Percentiles rank a stretch among this genome's conserved stretches.
Evolutionary conservation across 1,140 invertebrate species (phyloP).

Genomic region (Dufourea novaeangliae): DNA sequence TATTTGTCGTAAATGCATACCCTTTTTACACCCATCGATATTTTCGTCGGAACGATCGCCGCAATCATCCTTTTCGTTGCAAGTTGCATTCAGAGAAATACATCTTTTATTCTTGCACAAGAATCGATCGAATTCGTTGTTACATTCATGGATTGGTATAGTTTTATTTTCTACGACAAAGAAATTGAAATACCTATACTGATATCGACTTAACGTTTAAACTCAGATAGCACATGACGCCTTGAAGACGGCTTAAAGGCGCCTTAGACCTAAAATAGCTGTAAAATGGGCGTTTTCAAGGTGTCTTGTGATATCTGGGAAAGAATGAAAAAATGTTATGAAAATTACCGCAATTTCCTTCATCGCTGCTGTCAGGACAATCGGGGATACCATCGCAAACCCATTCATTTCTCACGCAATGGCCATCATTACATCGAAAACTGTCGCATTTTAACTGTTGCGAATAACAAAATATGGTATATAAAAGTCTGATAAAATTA

Average conservation of each 20-base stretch:
- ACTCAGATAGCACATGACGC: too few relatives aligned
- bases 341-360: constrained; percentile 84
- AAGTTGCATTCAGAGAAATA: constrained; percentile 84
- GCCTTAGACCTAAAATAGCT: too few relatives aligned
- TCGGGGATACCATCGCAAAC: constrained; percentile 85
- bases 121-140: constrained; percentile 79
- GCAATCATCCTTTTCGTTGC: constrained; percentile 89
- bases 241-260: too few relatives aligned
- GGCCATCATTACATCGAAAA: constrained; percentile 83
- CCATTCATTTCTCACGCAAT: constrained; percentile 85
- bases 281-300: too few relatives aligned
- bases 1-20: constrained; percentile 57
- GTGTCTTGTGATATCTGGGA: too few relatives aligned
- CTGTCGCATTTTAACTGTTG: constrained; percentile 67
- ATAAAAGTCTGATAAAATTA: neutral
- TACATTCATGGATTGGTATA: constrained; percentile 75
- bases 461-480: constrained; percentile 15
- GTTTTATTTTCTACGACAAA: constrained; percentile 39
- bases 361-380: constrained; percentile 86
- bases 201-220: neutral
- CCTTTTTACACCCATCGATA: constrained; percentile 78
- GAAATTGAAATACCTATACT: neutral
- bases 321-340: neutral
- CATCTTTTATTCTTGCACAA: constrained; percentile 85
- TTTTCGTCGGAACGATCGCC: constrained; percentile 89